Evolutionary conservation across 1,140 invertebrate species (phyloP).

Genomic region (Brachionus rotundiformis): DNA sequence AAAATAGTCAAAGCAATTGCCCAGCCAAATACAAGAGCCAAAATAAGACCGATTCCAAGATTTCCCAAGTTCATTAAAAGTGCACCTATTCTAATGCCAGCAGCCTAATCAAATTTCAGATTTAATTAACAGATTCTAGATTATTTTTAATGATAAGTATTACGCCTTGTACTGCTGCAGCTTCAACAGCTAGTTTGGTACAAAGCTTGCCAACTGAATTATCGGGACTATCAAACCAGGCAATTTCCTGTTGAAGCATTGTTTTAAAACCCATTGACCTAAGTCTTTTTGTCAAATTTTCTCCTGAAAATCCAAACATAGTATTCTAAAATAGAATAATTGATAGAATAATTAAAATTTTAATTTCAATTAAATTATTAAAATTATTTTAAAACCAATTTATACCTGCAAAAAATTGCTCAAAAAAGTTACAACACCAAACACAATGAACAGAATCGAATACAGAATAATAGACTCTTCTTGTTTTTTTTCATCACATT

Average conservation of each 20-base stretch:
- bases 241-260: conserved; percentile 81
- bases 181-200: conserved; percentile 67
- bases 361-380: too few relatives aligned
- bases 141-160: conserved; percentile 57
- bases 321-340: background rate
- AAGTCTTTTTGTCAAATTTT: conserved; percentile 72
- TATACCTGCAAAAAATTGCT: conserved; percentile 70
- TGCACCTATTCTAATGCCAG: conserved; percentile 38
- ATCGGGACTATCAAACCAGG: conserved; percentile 74
- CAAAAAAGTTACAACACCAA: conserved; percentile 70
- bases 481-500: conserved; percentile 67
- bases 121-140: too few relatives aligned
- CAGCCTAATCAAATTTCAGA: background rate
- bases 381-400: too few relatives aligned
- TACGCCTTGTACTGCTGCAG: conserved; percentile 67
- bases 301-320: conserved; percentile 55
- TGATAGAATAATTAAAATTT: too few relatives aligned
- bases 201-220: conserved; percentile 67
- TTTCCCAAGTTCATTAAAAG: conserved; percentile 67
- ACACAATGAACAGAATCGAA: conserved; percentile 70
- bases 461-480: conserved; percentile 69
- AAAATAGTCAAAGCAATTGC: conserved; percentile 78
- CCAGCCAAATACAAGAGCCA: conserved; percentile 78
- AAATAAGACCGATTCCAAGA: conserved; percentile 70
- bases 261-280: conserved; percentile 70